Evolutionary conservation across 2,888 invertebrate genomes (phyloP), one percentile per base, ranked within the genome.

Genomic region (Rutpela maculata): DNA sequence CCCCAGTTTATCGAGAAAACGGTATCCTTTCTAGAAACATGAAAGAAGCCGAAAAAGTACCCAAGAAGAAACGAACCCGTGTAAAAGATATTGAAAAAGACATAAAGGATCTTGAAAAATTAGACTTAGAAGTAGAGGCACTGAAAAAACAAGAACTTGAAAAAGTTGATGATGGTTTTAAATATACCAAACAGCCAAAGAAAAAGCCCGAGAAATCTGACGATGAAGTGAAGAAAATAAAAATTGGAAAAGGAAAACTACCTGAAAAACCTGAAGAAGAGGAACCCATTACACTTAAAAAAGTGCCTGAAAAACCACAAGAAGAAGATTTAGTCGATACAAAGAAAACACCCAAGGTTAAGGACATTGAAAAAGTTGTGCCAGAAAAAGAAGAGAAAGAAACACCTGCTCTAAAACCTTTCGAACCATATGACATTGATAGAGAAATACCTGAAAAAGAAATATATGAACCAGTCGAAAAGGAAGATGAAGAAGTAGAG

Each of bases 251-350:
- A 86, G 92, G 92, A 35, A 91, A 91, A 81, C 85, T 91, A 78
- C 89, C 90, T 1, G 83, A 86, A 67, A 82, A 84, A n/a, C 88
- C 90, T 10, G 86, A 88, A 57, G 87, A 82, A 15, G 81, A 87
- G 1, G 92, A 92, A 83, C 87, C 86, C 18, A 88, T 93, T 0
- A 90, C 89, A 22, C 87, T 93, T n/a, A 92, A 91, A 84, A 92
- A 92, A 85, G 88, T 91, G 66, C 91, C 92, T 2, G 84, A 89
- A 71, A 91, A 91, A 77, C 79, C 85, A 19, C 84, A 85, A 17
- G 86, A 86, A 63, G 88, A 88, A 78, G 86, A 87, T 19, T 84
- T 89, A 77, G 74, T 81, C 31, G 87, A 87, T 18, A 89, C 89
- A 77, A 86, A 88, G 75, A 87, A 87, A 38, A 83, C 84, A 82